Conservation (phyloP, 2,797 vertebrate genomes). For the Florisuga fusca region DNA sequence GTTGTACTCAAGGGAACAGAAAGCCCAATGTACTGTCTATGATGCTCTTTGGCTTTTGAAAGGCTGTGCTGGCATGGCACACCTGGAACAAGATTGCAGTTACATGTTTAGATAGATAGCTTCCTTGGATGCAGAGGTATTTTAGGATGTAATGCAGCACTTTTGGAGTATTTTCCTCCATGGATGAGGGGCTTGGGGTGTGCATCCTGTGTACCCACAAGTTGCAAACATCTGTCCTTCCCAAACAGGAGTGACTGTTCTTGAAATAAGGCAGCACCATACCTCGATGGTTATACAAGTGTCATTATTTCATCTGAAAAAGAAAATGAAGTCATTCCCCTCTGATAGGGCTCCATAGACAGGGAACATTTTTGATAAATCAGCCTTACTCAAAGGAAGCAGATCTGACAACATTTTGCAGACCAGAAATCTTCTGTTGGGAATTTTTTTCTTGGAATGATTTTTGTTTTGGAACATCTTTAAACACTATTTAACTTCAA, state of each 20-base stretch:
- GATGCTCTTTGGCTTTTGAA: neutral
- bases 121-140: neutral
- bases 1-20: neutral
- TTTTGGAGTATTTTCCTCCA: neutral
- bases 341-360: neutral
- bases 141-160: neutral
- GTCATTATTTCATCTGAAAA: neutral
- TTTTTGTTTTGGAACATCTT: slow-evolving; percentile 63
- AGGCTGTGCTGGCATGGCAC: neutral
- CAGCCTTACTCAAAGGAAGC: neutral
- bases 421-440: slow-evolving; percentile 30
- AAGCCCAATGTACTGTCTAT: neutral
- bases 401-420: neutral
- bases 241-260: neutral
- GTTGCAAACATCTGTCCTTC: neutral
- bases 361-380: neutral
- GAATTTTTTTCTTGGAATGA: slow-evolving; percentile 26
- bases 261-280: neutral
- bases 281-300: neutral
- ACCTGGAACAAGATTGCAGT: neutral
- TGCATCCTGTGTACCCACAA: neutral
- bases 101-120: neutral
- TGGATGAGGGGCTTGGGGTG: accelerated
- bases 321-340: neutral
- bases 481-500: slow-evolving; percentile 56